Base-by-base conservation (phyloP, 2,797 vertebrate species). In the Pelobates cultripes region DNA sequence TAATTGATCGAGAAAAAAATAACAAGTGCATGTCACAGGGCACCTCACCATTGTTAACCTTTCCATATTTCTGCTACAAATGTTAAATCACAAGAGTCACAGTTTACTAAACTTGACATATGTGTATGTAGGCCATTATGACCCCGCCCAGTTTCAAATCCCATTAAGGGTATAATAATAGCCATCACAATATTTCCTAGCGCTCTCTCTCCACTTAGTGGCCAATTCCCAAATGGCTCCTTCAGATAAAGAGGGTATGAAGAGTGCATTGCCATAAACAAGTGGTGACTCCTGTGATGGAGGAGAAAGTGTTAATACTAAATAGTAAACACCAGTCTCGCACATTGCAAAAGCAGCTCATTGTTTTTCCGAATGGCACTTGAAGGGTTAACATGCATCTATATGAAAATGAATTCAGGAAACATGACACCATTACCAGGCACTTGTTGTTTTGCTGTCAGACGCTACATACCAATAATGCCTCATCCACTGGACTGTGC, bases 201-300 rank as follows among this genome's bases (percentile, higher is more conserved):
- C 28, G 61, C 61, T 64, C 61, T 64, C 61, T 64, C 61, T 64
- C 9, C 66, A 42, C 66, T 68, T 68, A 68, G 66, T 68, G 10
- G 42, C 7, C 13, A n/a, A 68, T 42, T 68, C 41, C 40, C 42
- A 42, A n/a, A 68, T 68, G 41, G 42, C 41, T 28, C 66, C 66
- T 68, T 68, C 66, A 42, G 66, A 68, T 68, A 43, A 43, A 42
- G 40, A 42, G 40, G 40, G 42, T 68, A 6, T 42, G 66, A 43
- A 43, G 13, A 68, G 66, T 42, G 40, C 66, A 68, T 12, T 10
- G 40, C 6, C 5, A 43, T 7, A 68, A 42, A 64, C 15, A 40
- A 64, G 17, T 64, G 7, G 17, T 3, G 6, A n/a, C 4, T 64
- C 15, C 14, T 1, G 15, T 9, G 4, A n/a, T 64, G 61, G 61